Evolutionary conservation across 1,140 invertebrate genomes (phyloP), one percentile per base, ranked within the genome.

Genomic region (Musca vetustissima): DNA sequence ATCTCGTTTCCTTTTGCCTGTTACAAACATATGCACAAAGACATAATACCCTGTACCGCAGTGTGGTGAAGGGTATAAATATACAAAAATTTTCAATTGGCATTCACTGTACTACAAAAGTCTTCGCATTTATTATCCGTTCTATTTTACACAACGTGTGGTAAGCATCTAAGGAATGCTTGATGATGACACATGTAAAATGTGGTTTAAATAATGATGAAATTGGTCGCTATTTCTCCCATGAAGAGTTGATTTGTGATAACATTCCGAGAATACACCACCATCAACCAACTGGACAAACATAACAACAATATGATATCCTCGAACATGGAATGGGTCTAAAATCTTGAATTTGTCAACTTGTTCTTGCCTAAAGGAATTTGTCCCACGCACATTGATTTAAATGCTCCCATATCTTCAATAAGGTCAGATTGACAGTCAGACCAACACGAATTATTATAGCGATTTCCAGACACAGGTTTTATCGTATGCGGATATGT

Each of bases 171-270:
- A 32, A 32, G 28, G 28, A 32, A 32, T 32, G 64, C 22, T 50
- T 48, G 64, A 49, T 15, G 24, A 24, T 79, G 77, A 79, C 75
- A 77, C 75, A 79, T 79, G 77, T 79, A 79, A 79, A 66, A 76
- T 79, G 77, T 75, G 77, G 77, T 79, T 77, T 78, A 79, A 77
- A 77, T 79, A 79, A 79, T 79, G 77, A 79, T 74, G 77, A 79
- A 79, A 79, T 79, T 77, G 77, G 77, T 74, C 77, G 74, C 77
- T 74, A 72, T 59, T 59, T 32, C 14, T 49, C 0, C 15, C 32
- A 8, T 32, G 28, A 13, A 6, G 13, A 15, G 48, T 49, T 49
- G 13, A 4, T 17, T 49, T 49, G 17, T 17, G 48, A 49, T 17
- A 17, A 4, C 17, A 17, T 49, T 4, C 14, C 28, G 9, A 32